Evolutionary conservation across 2,113 vertebrate species (phyloP).

Genomic region (Chlorodrepanis virens): DNA sequence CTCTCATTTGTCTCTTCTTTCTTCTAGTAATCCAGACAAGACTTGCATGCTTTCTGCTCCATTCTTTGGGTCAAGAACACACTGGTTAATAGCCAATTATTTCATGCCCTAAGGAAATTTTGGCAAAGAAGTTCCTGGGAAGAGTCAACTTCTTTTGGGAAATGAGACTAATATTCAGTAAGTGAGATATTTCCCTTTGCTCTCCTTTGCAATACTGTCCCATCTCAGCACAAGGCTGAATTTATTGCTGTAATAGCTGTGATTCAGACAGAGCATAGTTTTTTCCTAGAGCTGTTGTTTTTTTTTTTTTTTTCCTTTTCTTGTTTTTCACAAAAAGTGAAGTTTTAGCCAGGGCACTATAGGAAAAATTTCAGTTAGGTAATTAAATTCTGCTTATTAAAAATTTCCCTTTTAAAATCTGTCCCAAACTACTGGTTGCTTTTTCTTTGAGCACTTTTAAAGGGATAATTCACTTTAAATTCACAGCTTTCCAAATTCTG

Average conservation of each 20-base stretch:
- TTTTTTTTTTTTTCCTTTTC: not conserved
- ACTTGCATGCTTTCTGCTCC: not conserved
- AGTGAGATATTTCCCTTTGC: constrained; percentile 16
- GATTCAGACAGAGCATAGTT: not conserved
- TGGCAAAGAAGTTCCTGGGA: not conserved
- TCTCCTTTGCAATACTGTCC: not conserved
- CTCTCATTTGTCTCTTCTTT: not conserved
- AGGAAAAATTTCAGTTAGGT: not conserved
- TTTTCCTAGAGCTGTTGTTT: not conserved
- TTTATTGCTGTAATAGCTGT: not conserved
- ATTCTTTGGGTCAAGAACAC: constrained; percentile 15
- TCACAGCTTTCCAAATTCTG: not conserved
- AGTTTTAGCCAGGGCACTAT: not conserved
- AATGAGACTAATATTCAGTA: constrained; percentile 1
- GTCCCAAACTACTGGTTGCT: not conserved
- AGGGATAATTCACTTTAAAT: not conserved
- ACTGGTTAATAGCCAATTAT: constrained; percentile 43
- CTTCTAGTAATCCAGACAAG: not conserved
- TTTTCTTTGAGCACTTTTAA: not conserved
- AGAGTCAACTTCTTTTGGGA: constrained; percentile 12
- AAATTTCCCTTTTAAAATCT: not conserved
- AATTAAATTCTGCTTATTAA: constrained; percentile 20
- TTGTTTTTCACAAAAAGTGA: not conserved
- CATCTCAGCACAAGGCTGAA: not conserved
- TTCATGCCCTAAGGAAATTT: constrained; percentile 32